Evolutionary conservation across 2,113 vertebrate species (phyloP), one percentile per base, ranked within the genome.

Genomic region (Campylorhamphus procurvoides): DNA sequence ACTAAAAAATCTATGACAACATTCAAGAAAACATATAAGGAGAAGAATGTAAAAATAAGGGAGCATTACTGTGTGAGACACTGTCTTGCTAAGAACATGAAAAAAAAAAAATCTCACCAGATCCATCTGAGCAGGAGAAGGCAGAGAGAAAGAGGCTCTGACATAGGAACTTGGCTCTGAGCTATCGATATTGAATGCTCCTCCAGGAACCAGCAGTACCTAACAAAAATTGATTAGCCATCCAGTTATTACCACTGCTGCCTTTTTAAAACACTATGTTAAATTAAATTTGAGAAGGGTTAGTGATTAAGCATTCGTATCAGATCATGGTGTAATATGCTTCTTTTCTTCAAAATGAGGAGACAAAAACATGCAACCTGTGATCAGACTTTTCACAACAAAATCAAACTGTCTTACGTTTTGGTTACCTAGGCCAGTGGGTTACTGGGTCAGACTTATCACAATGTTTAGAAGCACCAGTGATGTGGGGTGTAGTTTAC

Each of bases 181-280:
- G 31, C 94, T 98, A 92, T 99, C 62, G 13, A 98, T 95, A 92
- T 97, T 99, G 95, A 99, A 99, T 47, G 87, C 97, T 42, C 96
- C 97, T 81, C 99, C 99, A 58, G 99, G 99, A 96, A 99, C 98
- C 37, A 99, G 95, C 77, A 99, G 95, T 55, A 99, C 98, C 99
- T 99, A 89, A 5, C 28, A 94, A 76, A 93, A 60, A 93, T 53
- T 9, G 11, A 47, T 92, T 69, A 82, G n/a, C 19, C 18, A 86
- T 23, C 53, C 20, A 76, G 25, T 81, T 93, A 73, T 20, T 77
- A 87, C 12, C 33, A 59, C 28, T 64, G 66, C 23, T n/a, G 44
- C 20, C 50, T 18, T 64, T 66, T 52, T 24, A 67, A 87, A 96
- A 47, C 17, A 28, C 17, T 40, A 27, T 4, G 25, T 46, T 84